phyloP scores from a whole-genome alignment of 35 echinoderm and acorn worm species.

The Apostichopus parvimensis region DNA sequence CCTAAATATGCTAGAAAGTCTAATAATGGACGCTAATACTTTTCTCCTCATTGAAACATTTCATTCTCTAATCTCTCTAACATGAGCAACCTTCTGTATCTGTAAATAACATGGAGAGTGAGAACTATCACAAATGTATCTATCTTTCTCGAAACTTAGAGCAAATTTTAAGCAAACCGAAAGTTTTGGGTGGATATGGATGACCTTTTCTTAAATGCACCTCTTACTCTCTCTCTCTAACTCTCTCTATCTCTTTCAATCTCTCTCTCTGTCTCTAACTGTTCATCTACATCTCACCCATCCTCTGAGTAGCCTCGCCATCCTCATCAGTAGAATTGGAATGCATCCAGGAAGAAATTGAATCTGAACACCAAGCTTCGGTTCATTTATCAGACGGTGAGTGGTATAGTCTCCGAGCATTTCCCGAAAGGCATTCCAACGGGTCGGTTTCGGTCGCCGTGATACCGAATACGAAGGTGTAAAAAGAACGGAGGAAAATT shows the following conservation, averaged over 20 bases:
- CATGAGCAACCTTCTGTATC: too few species aligned
- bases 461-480: not conserved
- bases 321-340: conserved; percentile 22
- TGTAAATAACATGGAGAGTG: too few species aligned
- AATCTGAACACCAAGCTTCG: not conserved
- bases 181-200: too few species aligned
- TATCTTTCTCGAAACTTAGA: too few species aligned
- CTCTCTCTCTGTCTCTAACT: not conserved
- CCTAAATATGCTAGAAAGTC: too few species aligned
- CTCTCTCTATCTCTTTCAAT: not conserved
- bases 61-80: too few species aligned
- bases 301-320: not conserved
- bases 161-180: too few species aligned
- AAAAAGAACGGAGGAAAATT: not conserved
- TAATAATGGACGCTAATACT: too few species aligned
- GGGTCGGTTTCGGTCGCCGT: not conserved
- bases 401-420: not conserved
- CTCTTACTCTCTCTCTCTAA: not conserved
- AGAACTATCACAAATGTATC: too few species aligned
- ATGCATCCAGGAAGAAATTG: conserved; percentile 31
- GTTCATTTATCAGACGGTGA: not conserved
- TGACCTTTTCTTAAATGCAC: too few species aligned
- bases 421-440: not conserved
- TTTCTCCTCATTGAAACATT: too few species aligned
- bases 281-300: not conserved